phyloP scores from a whole-genome alignment of 2,113 vertebrate genomes.

The Microcebus tavaratra region DNA sequence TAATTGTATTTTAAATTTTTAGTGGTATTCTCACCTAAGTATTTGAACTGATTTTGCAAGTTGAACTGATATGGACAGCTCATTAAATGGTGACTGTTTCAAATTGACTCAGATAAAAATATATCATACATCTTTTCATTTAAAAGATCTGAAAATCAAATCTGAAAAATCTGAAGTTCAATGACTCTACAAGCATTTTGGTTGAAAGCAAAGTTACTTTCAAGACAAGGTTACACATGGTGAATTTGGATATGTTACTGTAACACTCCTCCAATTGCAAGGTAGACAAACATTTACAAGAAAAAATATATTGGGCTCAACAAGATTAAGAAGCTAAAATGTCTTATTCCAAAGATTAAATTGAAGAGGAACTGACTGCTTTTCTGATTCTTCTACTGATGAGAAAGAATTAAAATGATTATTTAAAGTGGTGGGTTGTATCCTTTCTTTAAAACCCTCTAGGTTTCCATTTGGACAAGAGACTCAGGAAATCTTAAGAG shows the following conservation, averaged over 20 bases:
- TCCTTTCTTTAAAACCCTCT: neutral
- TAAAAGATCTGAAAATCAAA: neutral
- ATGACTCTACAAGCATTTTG: neutral
- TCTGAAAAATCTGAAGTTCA: neutral
- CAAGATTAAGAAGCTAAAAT: neutral
- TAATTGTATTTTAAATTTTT: neutral
- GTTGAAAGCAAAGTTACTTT: neutral
- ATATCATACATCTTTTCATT: neutral
- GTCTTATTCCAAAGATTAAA: neutral
- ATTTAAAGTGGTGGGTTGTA: neutral
- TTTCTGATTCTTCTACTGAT: neutral
- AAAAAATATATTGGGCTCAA: neutral
- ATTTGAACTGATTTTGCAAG: neutral
- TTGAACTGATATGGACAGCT: neutral
- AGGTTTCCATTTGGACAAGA: neutral
- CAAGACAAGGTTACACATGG: neutral
- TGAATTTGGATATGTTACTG: neutral
- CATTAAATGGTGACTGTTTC: neutral
- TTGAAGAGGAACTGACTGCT: neutral
- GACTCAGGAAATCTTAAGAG: neutral
- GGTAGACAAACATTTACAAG: neutral
- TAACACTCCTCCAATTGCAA: neutral
- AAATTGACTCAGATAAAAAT: neutral
- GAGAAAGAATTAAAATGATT: neutral
- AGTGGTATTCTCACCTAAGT: neutral